Evolutionary conservation across 2,113 vertebrate genomes (phyloP).

Genomic region (Megaleporinus macrocephalus): DNA sequence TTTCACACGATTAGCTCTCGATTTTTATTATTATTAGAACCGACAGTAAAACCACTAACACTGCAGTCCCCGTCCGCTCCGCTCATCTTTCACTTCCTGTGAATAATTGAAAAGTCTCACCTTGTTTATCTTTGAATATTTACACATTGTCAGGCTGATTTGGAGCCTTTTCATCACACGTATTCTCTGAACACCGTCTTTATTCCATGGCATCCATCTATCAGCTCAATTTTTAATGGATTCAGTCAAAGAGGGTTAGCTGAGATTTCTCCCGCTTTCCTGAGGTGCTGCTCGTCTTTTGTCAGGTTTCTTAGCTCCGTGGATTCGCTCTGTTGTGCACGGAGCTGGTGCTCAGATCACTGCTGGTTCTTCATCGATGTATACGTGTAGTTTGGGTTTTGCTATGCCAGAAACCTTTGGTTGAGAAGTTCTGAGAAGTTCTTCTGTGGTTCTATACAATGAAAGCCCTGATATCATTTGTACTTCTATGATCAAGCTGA

Average conservation of each 20-base stretch:
- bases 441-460: no score
- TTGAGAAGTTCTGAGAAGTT: no score
- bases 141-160: constrained; percentile 79
- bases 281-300: constrained; percentile 57
- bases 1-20: not conserved
- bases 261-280: constrained; percentile 32
- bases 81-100: constrained; percentile 52
- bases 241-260: constrained; percentile 52
- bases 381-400: no score
- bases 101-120: constrained; percentile 71
- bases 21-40: not conserved
- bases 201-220: constrained; percentile 62
- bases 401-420: no score
- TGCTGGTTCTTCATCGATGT: constrained; percentile 52
- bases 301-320: constrained; percentile 50
- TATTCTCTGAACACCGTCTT: constrained; percentile 61
- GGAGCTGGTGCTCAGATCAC: constrained; percentile 35
- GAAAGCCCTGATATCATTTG: no score
- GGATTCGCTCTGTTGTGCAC: constrained; percentile 43
- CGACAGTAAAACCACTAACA: not conserved
- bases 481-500: no score
- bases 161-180: constrained; percentile 75
- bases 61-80: not conserved
- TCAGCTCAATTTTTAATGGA: constrained; percentile 73
- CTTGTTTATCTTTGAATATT: constrained; percentile 80